Base-by-base conservation (phyloP, 1,140 invertebrate species). In the Formica selysi region DNA sequence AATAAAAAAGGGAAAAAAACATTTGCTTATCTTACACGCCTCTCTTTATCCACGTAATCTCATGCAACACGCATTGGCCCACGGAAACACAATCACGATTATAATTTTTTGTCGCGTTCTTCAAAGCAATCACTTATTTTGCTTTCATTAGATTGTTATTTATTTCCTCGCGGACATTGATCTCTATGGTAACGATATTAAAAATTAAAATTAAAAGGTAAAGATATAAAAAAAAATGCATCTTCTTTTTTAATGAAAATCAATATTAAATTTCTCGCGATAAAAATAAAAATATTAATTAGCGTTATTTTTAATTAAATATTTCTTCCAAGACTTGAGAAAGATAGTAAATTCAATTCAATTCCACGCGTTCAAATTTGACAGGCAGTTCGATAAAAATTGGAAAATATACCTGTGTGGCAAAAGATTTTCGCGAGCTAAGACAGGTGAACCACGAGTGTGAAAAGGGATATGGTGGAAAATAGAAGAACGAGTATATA, bases 31-130 rank as follows among this genome's bases (percentile, higher is more conserved):
- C 91, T 92, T 86, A 87, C 91, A 86, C 85, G 90, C 81, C 87
- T 87, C 91, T 87, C 89, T 91, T 92, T 89, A 91, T 91, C 88
- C 91, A 13, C 19, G 76, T 91, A 92, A 92, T 92, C 90, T 83
- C 51, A 41, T 32, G 61, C 84, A 76, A 86, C 68, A 84, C 74
- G 73, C 78, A 68, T 79, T 84, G 65, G 84, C 62, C 89, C 67
- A 87, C 85, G 85, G 19, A 79, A 51, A 86, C 54, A 57, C 54
- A 89, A 87, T 59, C 29, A 16, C 76, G 36, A 85, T 48, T 81
- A 84, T 74, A 83, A 89, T 85, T 83, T 87, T 87, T 89, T 89
- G 59, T 76, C 76, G 62, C 76, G 10, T 41, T 19, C 38, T 19
- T 38, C 16, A 83, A 76, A 44, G 36, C 38, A n/a, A 11, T 81